Base-by-base conservation (phyloP, 1,140 invertebrate species). In the Zophobas atratus region DNA sequence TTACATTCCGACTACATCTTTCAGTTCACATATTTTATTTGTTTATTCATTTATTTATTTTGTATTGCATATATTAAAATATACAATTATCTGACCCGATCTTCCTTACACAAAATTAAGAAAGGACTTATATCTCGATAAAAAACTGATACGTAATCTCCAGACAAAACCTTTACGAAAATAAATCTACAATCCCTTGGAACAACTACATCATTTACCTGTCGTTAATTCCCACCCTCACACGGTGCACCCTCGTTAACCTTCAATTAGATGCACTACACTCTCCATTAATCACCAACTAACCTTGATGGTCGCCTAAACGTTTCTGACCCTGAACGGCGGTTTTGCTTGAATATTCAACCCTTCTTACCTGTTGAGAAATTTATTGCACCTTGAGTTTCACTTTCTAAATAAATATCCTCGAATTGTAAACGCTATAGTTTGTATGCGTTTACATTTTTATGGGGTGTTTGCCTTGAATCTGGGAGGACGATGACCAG, bases 371-470 rank as follows among this genome's bases (percentile, higher is more conserved):
- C 75, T 76, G 76, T 79, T 82, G 77, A 36, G 63, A 77, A 20
- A 51, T 82, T 82, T 80, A 84, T 84, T 81, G 77, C 80, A 84
- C 81, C 81, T 79, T 41, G 63, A 81, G 51, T 84, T 79, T 82
- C 79, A 81, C 79, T 82, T 82, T 81, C 78, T n/a, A 79, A 76
- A 70, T 63, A 78, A 72, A 77, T 67, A 70, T 56, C 34, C 8
- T 5, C 43, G 4, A 67, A 39, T 43, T 67, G 39, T 20, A 51
- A 4, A 46, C 43, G 43, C 6, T 46, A 46, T 46, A 4, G 20
- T 46, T 3, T 46, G 6, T 46, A 46, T 46, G 4, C 49, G 55
- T 57, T 76, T 70, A 39, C 70, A 43, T 70, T 57, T 57, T 75
- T 75, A 60, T 75, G 53, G 56, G 46, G 74, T 75, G 46, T 67